These are phyloP conservation scores for Ceyx cyanopectus DNA, from an alignment of 2,113 vertebrate species.

Conservation along the genomic window DNA sequence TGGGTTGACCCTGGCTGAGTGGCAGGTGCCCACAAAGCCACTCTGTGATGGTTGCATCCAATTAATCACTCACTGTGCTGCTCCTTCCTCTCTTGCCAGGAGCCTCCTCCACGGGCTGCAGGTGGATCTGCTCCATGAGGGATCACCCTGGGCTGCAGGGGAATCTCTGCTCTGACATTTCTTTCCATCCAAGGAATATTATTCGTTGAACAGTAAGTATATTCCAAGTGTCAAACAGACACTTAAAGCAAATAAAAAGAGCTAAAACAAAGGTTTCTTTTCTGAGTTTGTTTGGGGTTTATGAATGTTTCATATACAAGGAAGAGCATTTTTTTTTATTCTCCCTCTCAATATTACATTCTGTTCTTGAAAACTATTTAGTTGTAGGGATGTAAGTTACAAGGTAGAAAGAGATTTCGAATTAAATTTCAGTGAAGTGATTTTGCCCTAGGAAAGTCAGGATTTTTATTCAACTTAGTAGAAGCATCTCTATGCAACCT, in stretches of 20 bases:
- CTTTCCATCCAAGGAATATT: not conserved
- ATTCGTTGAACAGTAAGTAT: not conserved
- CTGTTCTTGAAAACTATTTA: not conserved
- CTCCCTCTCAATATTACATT: not conserved
- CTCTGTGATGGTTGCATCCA: not conserved
- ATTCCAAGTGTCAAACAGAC: not conserved
- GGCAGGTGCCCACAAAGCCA: not conserved
- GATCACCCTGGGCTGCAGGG: not conserved
- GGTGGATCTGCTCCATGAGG: not conserved
- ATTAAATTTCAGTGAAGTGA: not conserved
- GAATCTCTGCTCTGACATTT: not conserved
- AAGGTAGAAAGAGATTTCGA: not conserved
- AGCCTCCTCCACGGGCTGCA: not conserved
- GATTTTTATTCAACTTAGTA: not conserved
- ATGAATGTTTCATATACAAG: not conserved
- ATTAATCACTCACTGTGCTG: not conserved
- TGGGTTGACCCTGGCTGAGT: not conserved
- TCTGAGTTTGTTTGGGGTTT: not conserved
- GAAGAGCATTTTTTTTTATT: not conserved
- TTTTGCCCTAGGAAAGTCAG: not conserved
- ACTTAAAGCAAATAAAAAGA: not conserved
- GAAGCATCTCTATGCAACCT: not conserved
- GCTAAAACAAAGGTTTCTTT: not conserved
- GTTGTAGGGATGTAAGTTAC: not conserved
- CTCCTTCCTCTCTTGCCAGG: not conserved